Evolutionary conservation across 1,140 invertebrate species (phyloP), one percentile per base, ranked within the genome.

Genomic region (Diploscapter pachys): DNA sequence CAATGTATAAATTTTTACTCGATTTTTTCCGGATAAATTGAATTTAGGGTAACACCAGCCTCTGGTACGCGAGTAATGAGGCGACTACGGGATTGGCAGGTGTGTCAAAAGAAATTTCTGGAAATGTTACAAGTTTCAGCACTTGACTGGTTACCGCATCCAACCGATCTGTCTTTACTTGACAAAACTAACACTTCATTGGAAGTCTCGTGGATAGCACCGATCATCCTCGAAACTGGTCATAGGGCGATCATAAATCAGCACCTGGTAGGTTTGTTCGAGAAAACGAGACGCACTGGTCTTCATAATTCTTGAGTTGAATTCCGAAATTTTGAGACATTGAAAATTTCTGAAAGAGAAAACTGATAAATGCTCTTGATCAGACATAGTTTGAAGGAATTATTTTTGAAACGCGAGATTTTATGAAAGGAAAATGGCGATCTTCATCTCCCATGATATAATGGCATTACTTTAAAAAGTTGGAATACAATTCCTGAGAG

Each of bases 31-130:
- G 2, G 8, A 55, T 63, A 13, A 13, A 48, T 57, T 8, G 11
- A 63, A 66, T 74, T 62, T 56, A 74, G 73, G 64, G 64, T 8
- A 59, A 74, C 5, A 56, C 64, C 2, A 74, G 73, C 51, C 57
- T 74, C 8, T 74, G 73, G 73, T 74, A 74, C n/a, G 53, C 64
- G 9, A 69, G 65, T 52, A 74, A 74, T 53, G 70, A 69, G 73
- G 73, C 73, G 56, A 74, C 73, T 4, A 74, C 73, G 11, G 70
- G 73, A 48, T 11, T 74, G 50, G 73, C 73, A 61, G 63, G 73
- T 74, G 8, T 52, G 53, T 4, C 57, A 9, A 51, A 67, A 63
- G 6, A 48, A 5, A 48, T 6, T 5, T 5, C 31, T 6, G 5
- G 5, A 5, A 5, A 48, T 63, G 6, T 6, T 63, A 48, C 1